A percentile compares a stretch with the other conserved stretches of the same genome.
These are phyloP conservation scores for Tamias sibiricus DNA, from an alignment of 2,113 vertebrate species.

Conservation along the genomic window DNA sequence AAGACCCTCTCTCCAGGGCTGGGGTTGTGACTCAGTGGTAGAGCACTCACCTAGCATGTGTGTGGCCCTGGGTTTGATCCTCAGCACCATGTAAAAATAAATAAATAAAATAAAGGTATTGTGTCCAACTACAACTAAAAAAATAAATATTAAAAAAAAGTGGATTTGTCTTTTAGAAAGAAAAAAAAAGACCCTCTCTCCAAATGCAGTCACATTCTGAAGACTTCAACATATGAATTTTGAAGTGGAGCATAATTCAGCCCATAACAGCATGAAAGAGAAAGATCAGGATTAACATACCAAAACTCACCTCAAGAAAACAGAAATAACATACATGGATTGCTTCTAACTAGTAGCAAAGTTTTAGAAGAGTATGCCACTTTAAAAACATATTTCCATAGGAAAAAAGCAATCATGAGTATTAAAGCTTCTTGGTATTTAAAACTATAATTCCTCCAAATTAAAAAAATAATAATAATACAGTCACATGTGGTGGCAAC, in stretches of 20 bases:
- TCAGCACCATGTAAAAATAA: too few relatives aligned
- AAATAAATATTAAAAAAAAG: too few relatives aligned
- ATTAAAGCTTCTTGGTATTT: slow-evolving; percentile 21
- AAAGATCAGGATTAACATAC: background rate
- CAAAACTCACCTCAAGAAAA: background rate
- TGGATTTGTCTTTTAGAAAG: too few relatives aligned
- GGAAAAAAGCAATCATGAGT: background rate
- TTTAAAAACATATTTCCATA: background rate
- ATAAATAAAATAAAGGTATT: too few relatives aligned
- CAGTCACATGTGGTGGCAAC: background rate
- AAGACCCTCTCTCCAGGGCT: background rate
- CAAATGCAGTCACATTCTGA: background rate
- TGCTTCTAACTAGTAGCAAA: background rate
- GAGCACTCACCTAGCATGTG: too few relatives aligned
- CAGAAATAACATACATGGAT: background rate
- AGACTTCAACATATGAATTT: background rate
- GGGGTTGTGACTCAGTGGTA: too few relatives aligned
- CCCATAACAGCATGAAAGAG: background rate
- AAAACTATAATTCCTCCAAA: background rate
- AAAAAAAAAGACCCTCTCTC: background rate
- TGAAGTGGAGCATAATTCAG: background rate
- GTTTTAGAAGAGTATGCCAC: background rate
- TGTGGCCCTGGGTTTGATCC: too few relatives aligned
- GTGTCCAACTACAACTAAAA: too few relatives aligned
- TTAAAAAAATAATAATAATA: background rate